phyloP scores from a whole-genome alignment of 2,797 vertebrate genomes.

The Crocidura indochinensis region DNA sequence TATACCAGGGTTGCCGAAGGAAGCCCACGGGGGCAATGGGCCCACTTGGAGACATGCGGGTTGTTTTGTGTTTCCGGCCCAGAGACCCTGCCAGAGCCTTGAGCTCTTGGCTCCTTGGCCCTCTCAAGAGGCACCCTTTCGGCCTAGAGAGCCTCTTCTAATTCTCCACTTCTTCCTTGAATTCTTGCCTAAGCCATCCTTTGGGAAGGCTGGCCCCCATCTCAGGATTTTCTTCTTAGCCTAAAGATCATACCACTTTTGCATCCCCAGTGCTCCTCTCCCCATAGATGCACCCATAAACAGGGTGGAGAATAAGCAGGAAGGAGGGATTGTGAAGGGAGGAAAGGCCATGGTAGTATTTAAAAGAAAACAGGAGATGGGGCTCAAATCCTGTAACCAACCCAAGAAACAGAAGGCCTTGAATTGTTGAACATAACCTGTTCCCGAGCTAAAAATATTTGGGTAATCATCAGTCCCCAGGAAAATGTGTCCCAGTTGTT shows the following conservation, averaged over 20 bases:
- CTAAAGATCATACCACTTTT: neutral
- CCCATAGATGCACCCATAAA: neutral
- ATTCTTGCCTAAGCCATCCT: constrained; percentile 13
- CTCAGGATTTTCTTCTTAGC: constrained; percentile 15
- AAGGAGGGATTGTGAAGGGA: neutral
- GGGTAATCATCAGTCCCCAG: neutral
- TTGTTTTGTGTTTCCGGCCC: constrained; percentile 5
- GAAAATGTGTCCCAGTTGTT: neutral
- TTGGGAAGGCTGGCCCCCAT: neutral
- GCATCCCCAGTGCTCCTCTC: neutral
- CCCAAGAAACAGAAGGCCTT: neutral
- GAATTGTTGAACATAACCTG: constrained; percentile 8
- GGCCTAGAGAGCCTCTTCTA: neutral
- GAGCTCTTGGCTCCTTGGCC: neutral
- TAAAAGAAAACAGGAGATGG: constrained; percentile 28
- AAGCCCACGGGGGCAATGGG: neutral
- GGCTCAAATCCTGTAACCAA: neutral
- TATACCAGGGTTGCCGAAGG: constrained; percentile 65
- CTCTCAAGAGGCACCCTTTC: neutral
- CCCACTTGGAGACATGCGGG: neutral
- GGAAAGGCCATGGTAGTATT: neutral
- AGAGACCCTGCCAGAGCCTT: neutral
- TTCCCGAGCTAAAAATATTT: constrained; percentile 35
- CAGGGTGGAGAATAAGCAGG: neutral
- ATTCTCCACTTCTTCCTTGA: constrained; percentile 8